Conservation (phyloP, 2,797 vertebrate species). For the Numenius phaeopus region DNA sequence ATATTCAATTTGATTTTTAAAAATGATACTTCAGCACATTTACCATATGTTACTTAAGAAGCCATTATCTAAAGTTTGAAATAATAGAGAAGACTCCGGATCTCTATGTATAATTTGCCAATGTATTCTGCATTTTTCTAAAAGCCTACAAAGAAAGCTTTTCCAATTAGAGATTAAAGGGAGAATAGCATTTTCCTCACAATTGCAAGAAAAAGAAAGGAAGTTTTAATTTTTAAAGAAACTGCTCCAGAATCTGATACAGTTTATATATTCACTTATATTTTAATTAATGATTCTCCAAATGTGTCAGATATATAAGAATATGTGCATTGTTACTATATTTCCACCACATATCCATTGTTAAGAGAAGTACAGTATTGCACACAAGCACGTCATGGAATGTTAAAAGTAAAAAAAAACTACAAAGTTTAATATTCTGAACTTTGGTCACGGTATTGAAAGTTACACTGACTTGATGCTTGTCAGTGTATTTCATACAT, state of each 20-base stretch:
- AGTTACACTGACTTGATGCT: neutral
- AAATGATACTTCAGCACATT: neutral
- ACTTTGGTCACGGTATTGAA: neutral
- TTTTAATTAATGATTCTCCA: neutral
- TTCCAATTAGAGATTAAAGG: neutral
- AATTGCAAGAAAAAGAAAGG: neutral
- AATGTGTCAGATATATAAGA: neutral
- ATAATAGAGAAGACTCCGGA: neutral
- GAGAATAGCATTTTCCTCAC: neutral
- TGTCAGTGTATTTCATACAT: neutral
- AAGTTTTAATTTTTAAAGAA: neutral
- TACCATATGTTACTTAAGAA: neutral
- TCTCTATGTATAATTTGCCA: neutral
- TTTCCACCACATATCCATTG: neutral
- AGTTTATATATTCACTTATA: neutral
- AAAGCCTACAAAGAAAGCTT: neutral
- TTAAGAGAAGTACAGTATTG: neutral
- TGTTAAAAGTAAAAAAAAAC: neutral
- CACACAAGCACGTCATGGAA: neutral
- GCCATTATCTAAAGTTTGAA: conserved; percentile 11
- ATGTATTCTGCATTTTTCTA: neutral
- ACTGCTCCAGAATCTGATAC: neutral
- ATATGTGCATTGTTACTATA: neutral
- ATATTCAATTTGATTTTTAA: neutral
- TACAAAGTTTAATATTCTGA: neutral